Evolutionary conservation across 2,797 vertebrate species (phyloP), one percentile per base, ranked within the genome.

Genomic region (Karalla daura): DNA sequence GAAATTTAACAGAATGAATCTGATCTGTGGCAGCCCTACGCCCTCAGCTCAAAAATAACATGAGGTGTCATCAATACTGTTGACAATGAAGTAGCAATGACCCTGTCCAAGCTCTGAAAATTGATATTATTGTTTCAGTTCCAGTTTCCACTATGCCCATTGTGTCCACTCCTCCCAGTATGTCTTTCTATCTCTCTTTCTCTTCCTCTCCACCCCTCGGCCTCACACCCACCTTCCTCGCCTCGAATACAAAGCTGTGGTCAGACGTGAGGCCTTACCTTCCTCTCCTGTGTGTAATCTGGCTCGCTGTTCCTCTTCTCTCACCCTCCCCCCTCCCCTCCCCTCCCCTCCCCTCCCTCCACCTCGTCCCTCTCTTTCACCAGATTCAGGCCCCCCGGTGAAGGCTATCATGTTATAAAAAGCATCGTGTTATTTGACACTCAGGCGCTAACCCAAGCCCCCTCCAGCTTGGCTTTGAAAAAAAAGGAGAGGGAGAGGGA

Each of bases 381-480:
- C 74, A 23, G 64, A 77, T 83, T 70, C 81, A 74, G 74, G 40
- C 84, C 88, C 74, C 73, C 83, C 67, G 82, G 86, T 89, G 83
- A 91, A 75, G 71, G 77, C 86, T 87, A 84, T 87, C 85, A 76
- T 78, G 71, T 84, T 83, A 80, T 93, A 90, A 92, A 90, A 93
- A 91, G 84, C 83, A 78, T 77, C 18, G 67, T 87, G 91, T 90
- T 81, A 93, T 84, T 70, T 79, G 92, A 93, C 86, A 92, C 89
- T 70, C 60, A 56, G 72, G 78, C 8, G 60, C 75, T 74, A 87
- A 84, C 82, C 80, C 60, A 70, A 55, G 65, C 73, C 72, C 87
- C 90, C 89, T 88, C 66, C 52, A 77, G 88, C 80, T 82, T 43
- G 52, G 65, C 89, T 91, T 89, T 89, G 69, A 78, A 73, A 77